Base-by-base conservation (phyloP, 2,797 vertebrate genomes). In the Calcarius lapponicus region DNA sequence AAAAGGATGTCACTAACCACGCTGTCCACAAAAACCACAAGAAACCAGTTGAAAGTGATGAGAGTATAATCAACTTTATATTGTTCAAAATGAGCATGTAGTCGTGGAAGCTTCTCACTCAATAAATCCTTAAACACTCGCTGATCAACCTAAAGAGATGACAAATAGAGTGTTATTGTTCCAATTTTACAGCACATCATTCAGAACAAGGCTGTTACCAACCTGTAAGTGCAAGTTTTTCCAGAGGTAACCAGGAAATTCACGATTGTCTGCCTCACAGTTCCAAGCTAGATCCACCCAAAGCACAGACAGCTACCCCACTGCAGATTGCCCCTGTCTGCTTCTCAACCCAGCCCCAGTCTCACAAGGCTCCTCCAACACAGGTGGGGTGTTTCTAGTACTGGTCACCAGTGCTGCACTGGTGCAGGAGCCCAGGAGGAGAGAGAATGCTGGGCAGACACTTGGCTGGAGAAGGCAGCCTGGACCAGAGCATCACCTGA, bases 21-120 rank as follows among this genome's bases (percentile, higher is more conserved):
- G 0, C 99, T 99, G 98, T 99, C 99, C 97, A 99, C 99, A 93
- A 99, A 99, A 75, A 99, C 98, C 95, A 99, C 99, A 67, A 99
- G 98, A 95, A 99, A 99, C 99, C 99, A 99, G 98, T 99, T 99
- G 97, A 99, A 99, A 32, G 99, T 99, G 98, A 99, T 99, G 78
- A 99, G 99, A 25, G 99, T 99, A 91, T 98, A 99, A 96, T 99
- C 99, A 6, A 99, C 99, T 92, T 98, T 98, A 97, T 99, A 94
- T 64, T 98, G 98, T 64, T 99, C 99, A 90, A 99, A 99, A 97
- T 99, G 99, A 76, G 98, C 93, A 1, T 99, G 99, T 38, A 99
- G 98, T 17, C 99, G 98, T 1, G 99, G 99, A 54, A 99, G 97
- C 97, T 99, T 99, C 98, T 99, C 99, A 1, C 91, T 98, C 99